Evolutionary conservation across 30 jellyfish, hydroid and myxozoan genomes (phyloP).

Genomic region (Sanderia malayensis): DNA sequence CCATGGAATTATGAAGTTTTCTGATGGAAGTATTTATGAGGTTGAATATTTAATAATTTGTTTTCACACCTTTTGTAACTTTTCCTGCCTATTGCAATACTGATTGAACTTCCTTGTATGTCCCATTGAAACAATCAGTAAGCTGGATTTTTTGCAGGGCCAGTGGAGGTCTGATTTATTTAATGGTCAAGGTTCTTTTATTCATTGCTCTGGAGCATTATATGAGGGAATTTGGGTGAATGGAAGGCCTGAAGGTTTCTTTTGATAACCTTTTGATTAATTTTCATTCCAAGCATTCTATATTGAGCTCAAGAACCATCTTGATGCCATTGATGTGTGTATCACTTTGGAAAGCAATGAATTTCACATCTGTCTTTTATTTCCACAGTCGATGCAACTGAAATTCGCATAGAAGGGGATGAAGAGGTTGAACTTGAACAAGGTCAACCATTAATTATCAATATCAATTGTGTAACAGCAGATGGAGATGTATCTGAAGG

Average conservation of each 20-base stretch:
- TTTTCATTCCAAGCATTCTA: too few relatives aligned
- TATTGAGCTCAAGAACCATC: too few relatives aligned
- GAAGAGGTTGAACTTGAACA: slow-evolving; percentile 58
- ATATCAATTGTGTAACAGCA: slow-evolving; percentile 51
- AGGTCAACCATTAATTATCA: slow-evolving; percentile 53
- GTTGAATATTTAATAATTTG: slow-evolving; percentile 29
- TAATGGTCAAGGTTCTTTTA: slow-evolving; percentile 80
- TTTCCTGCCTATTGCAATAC: too few relatives aligned
- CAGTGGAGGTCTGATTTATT: slow-evolving; percentile 82
- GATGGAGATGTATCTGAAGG: slow-evolving; percentile 73
- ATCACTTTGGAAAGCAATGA: neutral
- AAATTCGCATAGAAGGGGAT: slow-evolving; percentile 34
- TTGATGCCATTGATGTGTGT: too few relatives aligned
- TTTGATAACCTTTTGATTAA: too few relatives aligned
- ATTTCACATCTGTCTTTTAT: neutral
- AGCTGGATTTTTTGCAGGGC: slow-evolving; percentile 49
- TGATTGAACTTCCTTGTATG: neutral
- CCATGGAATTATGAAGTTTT: slow-evolving; percentile 76
- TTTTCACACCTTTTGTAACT: too few relatives aligned
- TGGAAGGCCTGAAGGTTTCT: slow-evolving; percentile 84
- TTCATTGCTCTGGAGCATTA: slow-evolving; percentile 66
- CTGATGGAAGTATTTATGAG: slow-evolving; percentile 76
- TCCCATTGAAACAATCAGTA: neutral
- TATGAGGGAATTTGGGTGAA: slow-evolving; percentile 88
- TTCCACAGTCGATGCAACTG: slow-evolving; percentile 72